These are phyloP conservation scores for Pterocles burchelli DNA, from an alignment of 2,113 vertebrate genomes.

Conservation along the genomic window DNA sequence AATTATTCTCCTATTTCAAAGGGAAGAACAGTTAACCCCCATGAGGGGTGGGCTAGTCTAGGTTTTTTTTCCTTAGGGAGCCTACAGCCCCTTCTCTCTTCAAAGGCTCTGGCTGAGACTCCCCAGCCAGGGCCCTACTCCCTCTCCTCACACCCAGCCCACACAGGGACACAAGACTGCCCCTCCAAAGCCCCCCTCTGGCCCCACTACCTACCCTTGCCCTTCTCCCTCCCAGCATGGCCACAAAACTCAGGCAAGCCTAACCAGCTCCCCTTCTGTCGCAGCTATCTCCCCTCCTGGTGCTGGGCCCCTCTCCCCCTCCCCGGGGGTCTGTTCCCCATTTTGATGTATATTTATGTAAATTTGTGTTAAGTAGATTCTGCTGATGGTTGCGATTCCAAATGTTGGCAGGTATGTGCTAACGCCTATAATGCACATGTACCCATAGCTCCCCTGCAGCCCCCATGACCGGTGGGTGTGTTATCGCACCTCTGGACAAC, in stretches of 20 bases:
- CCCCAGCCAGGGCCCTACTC: fast-evolving
- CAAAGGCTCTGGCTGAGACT: neutral
- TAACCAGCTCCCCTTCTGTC: no score
- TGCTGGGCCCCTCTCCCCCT: fast-evolving
- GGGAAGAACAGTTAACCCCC: neutral
- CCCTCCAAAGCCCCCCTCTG: neutral
- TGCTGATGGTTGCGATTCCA: neutral
- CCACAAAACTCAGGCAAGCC: neutral
- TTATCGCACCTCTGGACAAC: fast-evolving
- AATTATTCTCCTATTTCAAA: neutral
- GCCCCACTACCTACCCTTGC: neutral
- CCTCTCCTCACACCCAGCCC: no score
- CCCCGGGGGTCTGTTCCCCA: neutral
- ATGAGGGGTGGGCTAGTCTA: neutral
- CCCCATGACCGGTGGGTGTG: fast-evolving
- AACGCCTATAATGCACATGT: neutral
- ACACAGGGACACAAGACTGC: fast-evolving
- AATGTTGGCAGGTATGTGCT: neutral
- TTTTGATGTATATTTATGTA: slow-evolving; percentile 20
- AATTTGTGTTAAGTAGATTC: slow-evolving; percentile 33
- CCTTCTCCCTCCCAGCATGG: neutral
- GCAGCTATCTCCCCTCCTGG: fast-evolving
- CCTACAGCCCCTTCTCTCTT: neutral
- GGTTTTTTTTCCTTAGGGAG: neutral
- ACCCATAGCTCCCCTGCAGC: neutral